These are phyloP conservation scores for Phalacrocorax aristotelis DNA, from an alignment of 2,113 vertebrate species.

Conservation along the genomic window DNA sequence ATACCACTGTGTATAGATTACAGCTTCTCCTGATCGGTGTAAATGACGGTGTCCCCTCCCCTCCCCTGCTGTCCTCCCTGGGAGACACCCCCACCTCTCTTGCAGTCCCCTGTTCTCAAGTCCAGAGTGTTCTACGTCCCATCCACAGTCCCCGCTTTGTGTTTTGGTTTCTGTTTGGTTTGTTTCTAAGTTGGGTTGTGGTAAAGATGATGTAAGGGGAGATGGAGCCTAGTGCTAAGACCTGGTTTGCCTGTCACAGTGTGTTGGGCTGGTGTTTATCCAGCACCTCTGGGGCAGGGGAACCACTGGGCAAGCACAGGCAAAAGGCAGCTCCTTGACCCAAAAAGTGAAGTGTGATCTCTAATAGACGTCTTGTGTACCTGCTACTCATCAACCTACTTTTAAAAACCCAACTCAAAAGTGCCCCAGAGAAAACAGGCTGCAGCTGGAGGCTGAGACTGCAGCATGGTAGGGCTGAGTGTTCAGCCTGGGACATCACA, in stretches of 20 bases:
- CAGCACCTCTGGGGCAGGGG: neutral
- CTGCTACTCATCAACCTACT: neutral
- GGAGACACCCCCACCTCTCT: neutral
- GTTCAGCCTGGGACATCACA: neutral
- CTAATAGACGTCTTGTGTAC: neutral
- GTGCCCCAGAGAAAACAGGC: neutral
- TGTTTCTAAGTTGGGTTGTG: neutral
- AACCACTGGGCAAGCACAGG: neutral
- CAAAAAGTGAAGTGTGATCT: neutral
- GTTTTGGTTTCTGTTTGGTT: constrained; percentile 36
- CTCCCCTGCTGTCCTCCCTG: constrained; percentile 20
- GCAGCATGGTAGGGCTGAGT: neutral
- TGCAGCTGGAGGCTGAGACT: neutral
- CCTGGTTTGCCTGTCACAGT: rapidly evolving
- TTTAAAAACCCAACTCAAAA: neutral
- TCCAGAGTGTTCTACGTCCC: constrained; percentile 28
- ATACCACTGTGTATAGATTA: constrained; percentile 52
- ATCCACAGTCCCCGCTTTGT: constrained; percentile 19
- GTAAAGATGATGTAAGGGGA: neutral
- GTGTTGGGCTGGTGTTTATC: neutral
- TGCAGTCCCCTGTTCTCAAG: constrained; percentile 29
- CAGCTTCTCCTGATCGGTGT: constrained; percentile 59
- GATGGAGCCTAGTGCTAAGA: neutral
- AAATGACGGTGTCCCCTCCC: constrained; percentile 64
- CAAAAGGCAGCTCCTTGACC: neutral